These are phyloP conservation scores for Hedychridium roseum DNA, from an alignment of 2,888 invertebrate species.

Conservation along the genomic window DNA sequence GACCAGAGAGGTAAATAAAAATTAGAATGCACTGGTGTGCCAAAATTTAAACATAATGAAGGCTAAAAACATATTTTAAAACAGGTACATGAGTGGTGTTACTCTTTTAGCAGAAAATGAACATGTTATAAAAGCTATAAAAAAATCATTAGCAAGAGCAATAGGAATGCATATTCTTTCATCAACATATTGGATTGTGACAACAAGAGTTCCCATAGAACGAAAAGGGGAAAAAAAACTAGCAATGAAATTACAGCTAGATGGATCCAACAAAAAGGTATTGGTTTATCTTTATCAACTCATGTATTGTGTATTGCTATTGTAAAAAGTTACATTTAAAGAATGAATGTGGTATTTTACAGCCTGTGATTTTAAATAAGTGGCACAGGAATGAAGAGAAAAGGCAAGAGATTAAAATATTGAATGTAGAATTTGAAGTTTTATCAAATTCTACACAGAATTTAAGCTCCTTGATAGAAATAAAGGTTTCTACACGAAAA, in stretches of 20 bases:
- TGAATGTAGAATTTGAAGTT: constrained; percentile 42
- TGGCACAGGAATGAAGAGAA: constrained; percentile 38
- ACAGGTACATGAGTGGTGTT: constrained; percentile 42
- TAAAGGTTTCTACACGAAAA: constrained; percentile 45
- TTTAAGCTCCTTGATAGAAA: constrained; percentile 52
- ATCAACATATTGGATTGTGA: constrained; percentile 40
- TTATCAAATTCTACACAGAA: constrained; percentile 42
- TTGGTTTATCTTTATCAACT: neutral
- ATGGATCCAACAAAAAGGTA: constrained; percentile 18
- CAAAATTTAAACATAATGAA: neutral
- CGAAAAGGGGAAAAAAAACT: constrained; percentile 29
- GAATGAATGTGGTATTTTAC: no score
- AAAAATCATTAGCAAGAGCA: constrained; percentile 16
- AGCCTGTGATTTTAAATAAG: constrained; percentile 36
- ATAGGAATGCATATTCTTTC: constrained; percentile 15
- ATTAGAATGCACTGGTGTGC: neutral
- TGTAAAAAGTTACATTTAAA: no score
- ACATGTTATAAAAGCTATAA: constrained; percentile 16
- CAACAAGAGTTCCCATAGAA: constrained; percentile 26
- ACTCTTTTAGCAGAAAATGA: constrained; percentile 32
- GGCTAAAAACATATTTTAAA: neutral
- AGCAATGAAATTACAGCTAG: constrained; percentile 22
- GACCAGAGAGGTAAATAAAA: constrained; percentile 39
- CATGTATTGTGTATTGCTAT: no score
- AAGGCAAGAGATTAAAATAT: constrained; percentile 29